Evolutionary conservation across 23 tunicate genomes (phyloP).

Genomic region (Styela clava): DNA sequence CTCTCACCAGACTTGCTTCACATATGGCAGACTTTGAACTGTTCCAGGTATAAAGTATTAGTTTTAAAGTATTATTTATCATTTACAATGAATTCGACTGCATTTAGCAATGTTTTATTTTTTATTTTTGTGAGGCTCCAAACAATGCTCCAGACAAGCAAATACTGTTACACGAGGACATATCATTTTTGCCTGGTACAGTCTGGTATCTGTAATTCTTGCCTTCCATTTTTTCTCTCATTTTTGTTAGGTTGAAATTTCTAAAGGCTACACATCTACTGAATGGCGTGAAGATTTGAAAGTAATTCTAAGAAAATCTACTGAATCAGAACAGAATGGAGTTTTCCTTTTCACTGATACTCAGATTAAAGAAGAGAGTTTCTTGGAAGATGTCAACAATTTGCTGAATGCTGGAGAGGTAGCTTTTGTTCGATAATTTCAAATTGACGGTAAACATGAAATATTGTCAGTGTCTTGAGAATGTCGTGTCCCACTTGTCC

Average conservation of each 20-base stretch:
- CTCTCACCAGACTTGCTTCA: conserved; percentile 89
- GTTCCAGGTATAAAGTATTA: conserved; percentile 51
- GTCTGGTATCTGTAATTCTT: no score
- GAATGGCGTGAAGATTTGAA: conserved; percentile 99
- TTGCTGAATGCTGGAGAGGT: conserved; percentile 98
- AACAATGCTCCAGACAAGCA: no score
- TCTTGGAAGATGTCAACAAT: conserved; percentile 95
- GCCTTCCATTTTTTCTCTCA: no score
- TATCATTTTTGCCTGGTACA: no score
- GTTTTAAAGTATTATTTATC: neutral
- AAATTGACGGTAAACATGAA: no score
- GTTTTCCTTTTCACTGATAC: conserved; percentile 94
- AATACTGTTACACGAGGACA: no score
- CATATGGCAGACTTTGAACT: conserved; percentile 98
- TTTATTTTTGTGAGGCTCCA: neutral
- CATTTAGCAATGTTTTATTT: no score
- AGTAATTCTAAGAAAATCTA: conserved; percentile 83
- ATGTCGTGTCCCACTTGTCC: no score
- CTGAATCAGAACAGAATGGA: conserved; percentile 87
- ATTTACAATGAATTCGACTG: no score
- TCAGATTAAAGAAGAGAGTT: conserved; percentile 94
- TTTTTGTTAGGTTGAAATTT: conserved; percentile 78
- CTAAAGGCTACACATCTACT: conserved; percentile 76
- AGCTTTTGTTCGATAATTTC: no score
- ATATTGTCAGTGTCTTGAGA: no score